phyloP scores from a whole-genome alignment of 1,140 invertebrate genomes.

The Pomacea maculata region DNA sequence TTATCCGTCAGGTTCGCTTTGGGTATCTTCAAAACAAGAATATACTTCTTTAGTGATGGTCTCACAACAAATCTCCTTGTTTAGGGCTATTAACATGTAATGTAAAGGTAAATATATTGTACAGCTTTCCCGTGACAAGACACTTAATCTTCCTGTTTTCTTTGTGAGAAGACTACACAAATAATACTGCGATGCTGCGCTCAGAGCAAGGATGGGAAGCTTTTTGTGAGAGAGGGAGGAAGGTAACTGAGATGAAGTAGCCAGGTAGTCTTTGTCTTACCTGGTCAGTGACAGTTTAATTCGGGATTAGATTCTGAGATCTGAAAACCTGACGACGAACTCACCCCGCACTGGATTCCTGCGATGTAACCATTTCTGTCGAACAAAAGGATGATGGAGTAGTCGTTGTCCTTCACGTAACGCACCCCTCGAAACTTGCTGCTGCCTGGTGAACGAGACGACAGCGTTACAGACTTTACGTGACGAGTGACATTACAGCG shows the following conservation, averaged over 20 bases:
- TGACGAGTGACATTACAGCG: too few species aligned
- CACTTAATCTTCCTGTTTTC: not conserved
- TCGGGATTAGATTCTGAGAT: too few species aligned
- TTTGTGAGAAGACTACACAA: not conserved
- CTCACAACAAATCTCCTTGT: not conserved
- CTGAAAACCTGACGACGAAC: too few species aligned
- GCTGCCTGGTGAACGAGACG: not conserved
- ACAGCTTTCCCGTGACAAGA: not conserved
- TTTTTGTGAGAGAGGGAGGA: not conserved
- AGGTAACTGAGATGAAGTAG: not conserved
- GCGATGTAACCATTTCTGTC: slow-evolving; percentile 60
- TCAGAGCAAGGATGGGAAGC: not conserved
- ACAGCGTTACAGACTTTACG: too few species aligned
- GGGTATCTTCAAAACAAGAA: not conserved
- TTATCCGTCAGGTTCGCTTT: not conserved
- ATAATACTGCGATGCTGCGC: too few species aligned
- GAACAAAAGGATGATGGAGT: slow-evolving; percentile 55
- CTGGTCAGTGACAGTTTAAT: too few species aligned
- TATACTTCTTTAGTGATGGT: not conserved
- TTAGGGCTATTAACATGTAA: not conserved
- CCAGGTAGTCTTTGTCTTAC: too few species aligned
- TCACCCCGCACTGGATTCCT: slow-evolving; percentile 55
- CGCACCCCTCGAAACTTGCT: slow-evolving; percentile 43
- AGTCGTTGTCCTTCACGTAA: slow-evolving; percentile 55
- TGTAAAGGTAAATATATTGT: not conserved